phyloP scores from a whole-genome alignment of 1,140 invertebrate species.

The Psix sp. region DNA sequence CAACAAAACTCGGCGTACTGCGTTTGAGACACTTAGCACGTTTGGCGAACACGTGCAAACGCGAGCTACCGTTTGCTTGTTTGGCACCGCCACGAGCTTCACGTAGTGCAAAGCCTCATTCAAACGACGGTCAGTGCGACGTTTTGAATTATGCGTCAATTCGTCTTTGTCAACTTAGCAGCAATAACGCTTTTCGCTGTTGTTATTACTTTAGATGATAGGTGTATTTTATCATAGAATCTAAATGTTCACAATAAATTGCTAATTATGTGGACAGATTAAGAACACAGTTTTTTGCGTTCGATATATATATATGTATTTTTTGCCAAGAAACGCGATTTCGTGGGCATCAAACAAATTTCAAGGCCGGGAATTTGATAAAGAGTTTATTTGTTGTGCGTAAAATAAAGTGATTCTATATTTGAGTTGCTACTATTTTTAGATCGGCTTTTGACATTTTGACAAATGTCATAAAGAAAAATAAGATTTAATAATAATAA shows the following conservation, averaged over 20 bases:
- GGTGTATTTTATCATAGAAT: neutral
- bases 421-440: too few species aligned
- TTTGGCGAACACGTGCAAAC: conserved; percentile 38
- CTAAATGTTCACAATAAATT: conserved; percentile 3
- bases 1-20: conserved; percentile 26
- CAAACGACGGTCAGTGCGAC: conserved; percentile 12
- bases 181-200: conserved; percentile 8
- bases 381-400: too few species aligned
- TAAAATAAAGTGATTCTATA: too few species aligned
- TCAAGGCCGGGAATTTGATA: too few species aligned
- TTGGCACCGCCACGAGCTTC: conserved; percentile 21
- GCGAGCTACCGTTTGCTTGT: conserved; percentile 34
- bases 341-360: too few species aligned
- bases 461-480: too few species aligned
- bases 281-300: too few species aligned
- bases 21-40: conserved; percentile 23
- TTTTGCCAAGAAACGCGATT: too few species aligned
- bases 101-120: conserved; percentile 9
- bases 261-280: neutral
- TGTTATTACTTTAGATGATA: neutral
- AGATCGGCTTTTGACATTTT: too few species aligned
- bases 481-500: too few species aligned
- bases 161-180: conserved; percentile 30
- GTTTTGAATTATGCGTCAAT: conserved; percentile 19
- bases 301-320: too few species aligned